phyloP scores from a whole-genome alignment of 1,140 invertebrate genomes.

The Dendrolimus kikuchii region DNA sequence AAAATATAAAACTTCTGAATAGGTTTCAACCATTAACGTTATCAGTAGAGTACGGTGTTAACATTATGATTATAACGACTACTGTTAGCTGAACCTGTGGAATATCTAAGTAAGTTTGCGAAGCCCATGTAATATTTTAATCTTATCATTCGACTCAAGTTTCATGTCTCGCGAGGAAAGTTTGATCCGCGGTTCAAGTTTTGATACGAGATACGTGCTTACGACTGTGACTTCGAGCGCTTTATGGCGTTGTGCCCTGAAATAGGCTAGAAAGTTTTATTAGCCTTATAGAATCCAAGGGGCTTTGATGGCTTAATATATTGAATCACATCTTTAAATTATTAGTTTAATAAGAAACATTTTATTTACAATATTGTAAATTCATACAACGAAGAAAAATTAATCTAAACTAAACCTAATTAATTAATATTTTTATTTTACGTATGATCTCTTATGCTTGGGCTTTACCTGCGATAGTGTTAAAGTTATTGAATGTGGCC shows the following conservation, averaged over 20 bases:
- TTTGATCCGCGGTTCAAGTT: conserved; percentile 60
- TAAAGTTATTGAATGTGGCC: too few species aligned
- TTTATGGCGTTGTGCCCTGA: conserved; percentile 17
- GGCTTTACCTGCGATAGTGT: too few species aligned
- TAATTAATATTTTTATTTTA: too few species aligned
- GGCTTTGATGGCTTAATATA: too few species aligned
- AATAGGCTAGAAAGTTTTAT: conserved; percentile 15
- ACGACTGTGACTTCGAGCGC: conserved; percentile 29
- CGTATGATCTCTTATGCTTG: too few species aligned
- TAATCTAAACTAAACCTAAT: too few species aligned
- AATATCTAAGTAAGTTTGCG: conserved; percentile 42
- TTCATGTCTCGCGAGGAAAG: conserved; percentile 57
- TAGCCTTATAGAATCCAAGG: neutral
- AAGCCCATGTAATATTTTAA: conserved; percentile 64
- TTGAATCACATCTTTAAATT: too few species aligned
- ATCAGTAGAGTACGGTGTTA: conserved; percentile 17
- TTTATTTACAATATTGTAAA: too few species aligned
- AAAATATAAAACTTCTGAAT: neutral
- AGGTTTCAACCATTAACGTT: conserved; percentile 10
- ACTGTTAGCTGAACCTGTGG: conserved; percentile 24
- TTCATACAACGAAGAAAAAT: too few species aligned
- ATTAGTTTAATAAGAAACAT: too few species aligned
- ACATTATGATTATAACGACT: conserved; percentile 24
- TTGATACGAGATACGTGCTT: conserved; percentile 34
- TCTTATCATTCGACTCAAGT: conserved; percentile 62